Base-by-base conservation (phyloP, 2,888 invertebrate species). In the Melipona bicolor region DNA sequence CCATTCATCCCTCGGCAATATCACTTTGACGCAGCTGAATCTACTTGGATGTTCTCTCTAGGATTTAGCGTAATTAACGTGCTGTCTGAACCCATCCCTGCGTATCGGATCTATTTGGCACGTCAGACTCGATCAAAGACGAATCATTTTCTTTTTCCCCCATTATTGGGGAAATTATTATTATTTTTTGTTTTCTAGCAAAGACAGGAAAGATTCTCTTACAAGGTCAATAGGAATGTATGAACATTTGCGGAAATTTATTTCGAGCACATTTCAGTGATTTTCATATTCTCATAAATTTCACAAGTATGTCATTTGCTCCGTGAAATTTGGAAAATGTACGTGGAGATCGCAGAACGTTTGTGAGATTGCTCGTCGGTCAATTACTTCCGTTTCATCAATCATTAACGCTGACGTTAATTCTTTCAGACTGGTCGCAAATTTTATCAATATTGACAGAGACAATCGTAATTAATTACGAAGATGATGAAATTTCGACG, bases 11-110 rank as follows among this genome's bases (percentile, higher is more conserved):
- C n/a, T 50, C 43, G 43, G 36, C 17, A 27, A 59, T 82, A 65
- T 24, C 79, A 17, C 52, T n/a, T 59, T 54, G 50, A 49, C 54
- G 36, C 19, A 32, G 24, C 50, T 52, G 43, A 70, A 69, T 71
- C 6, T 49, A 13, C 17, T 27, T 24, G 3, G 19, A 54, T 54
- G 50, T 64, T 70, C 69, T 59, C 19, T 24, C 32, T 52, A 59
- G 64, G 49, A 69, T 79, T 76, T 69, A 59, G 27, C 13, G 56
- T 19, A 70, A 81, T 74, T 69, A 74, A 59, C 59, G 13, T 27
- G 27, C 4, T 13, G 21, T 11, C 32, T 32, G 11, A 64, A 43
- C 2, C 2, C 11, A 6, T 50, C 70, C 24, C n/a, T 59, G 5
- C 5, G 21, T 15, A 5, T 69, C 19, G 24, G 21, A 79, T 69